Percentiles rank a stretch among this genome's conserved stretches.
phyloP scores from a whole-genome alignment of 2,888 invertebrate species.

The Aquatica leii region DNA sequence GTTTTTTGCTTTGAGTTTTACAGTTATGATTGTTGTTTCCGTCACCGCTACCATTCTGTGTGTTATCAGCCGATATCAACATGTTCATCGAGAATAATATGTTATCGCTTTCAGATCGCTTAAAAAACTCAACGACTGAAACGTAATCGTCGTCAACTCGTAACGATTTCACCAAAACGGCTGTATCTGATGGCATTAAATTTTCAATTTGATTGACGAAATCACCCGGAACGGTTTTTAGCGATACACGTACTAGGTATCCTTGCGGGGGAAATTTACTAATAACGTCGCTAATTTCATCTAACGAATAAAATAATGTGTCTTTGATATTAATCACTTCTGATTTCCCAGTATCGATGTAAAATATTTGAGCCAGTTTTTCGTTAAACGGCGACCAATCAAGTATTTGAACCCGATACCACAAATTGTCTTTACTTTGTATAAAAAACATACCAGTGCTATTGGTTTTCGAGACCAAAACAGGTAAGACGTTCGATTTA shows the following conservation, averaged over 20 bases:
- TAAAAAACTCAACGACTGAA: slow-evolving; percentile 74
- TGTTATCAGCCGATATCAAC: slow-evolving; percentile 68
- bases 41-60: slow-evolving; percentile 34
- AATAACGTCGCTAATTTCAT: slow-evolving; percentile 58
- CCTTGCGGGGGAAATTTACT: slow-evolving; percentile 61
- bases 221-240: slow-evolving; percentile 51
- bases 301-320: slow-evolving; percentile 61
- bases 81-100: slow-evolving; percentile 76
- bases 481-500: slow-evolving; percentile 16
- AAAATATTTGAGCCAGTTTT: slow-evolving; percentile 62
- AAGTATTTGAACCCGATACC: slow-evolving; percentile 63
- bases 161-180: slow-evolving; percentile 65
- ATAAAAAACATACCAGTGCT: slow-evolving; percentile 59
- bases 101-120: slow-evolving; percentile 69
- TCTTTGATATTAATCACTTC: slow-evolving; percentile 56
- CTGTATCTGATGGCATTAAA: slow-evolving; percentile 66
- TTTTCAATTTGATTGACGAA: slow-evolving; percentile 55
- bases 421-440: slow-evolving; percentile 57
- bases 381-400: slow-evolving; percentile 54
- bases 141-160: slow-evolving; percentile 49
- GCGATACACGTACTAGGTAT: slow-evolving; percentile 49
- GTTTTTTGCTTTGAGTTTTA: slow-evolving; percentile 33
- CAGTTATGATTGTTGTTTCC: slow-evolving; percentile 32
- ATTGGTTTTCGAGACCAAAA: background rate
- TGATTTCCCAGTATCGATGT: slow-evolving; percentile 65